Evolutionary conservation across 2,888 invertebrate species (phyloP), one percentile per base, ranked within the genome.

Genomic region (Hemicrepidius hirtus): DNA sequence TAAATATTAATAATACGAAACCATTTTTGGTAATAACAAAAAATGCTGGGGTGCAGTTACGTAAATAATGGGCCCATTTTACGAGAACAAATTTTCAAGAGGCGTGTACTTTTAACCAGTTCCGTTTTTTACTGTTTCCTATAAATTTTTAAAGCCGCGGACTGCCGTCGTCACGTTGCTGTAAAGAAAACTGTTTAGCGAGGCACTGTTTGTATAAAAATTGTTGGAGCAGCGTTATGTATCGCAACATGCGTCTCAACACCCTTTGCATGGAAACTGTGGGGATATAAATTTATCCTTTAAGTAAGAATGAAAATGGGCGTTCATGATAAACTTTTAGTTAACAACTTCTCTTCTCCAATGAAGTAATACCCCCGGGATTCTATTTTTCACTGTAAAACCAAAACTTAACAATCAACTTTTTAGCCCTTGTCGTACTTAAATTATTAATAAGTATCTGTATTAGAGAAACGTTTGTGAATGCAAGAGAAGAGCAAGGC

Each of bases 141-240:
- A 57, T 57, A 57, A 57, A 57, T 57, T 57, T 57, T 57, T 57
- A 37, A 12, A 57, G 21, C 7, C 37, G 37, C 9, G 1, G 37
- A 37, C 28, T 20, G 12, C 37, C 37, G 21, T 37, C 37, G 21
- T 13, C 57, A 20, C 18, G n/a, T 3, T 57, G 57, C 21, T 12
- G 6, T 57, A 57, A 57, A 57, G 44, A 16, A 40, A 57, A 20
- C 37, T 57, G 37, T 57, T 57, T 37, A 40, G 37, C 20, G 21
- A 35, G 10, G 20, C 21, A 20, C 16, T 57, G 57, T 57, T 57
- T 55, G 7, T 16, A n/a, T 20, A 13, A 16, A 37, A 37, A 37
- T 18, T 16, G 57, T 37, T 37, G 18, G 0, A 32, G 37, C 37
- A 55, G 55, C 55, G 55, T 16, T 35, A 37, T 16, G 13, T 18